These are phyloP conservation scores for Zygaena filipendulae DNA, from an alignment of 2,888 invertebrate genomes.

Conservation along the genomic window DNA sequence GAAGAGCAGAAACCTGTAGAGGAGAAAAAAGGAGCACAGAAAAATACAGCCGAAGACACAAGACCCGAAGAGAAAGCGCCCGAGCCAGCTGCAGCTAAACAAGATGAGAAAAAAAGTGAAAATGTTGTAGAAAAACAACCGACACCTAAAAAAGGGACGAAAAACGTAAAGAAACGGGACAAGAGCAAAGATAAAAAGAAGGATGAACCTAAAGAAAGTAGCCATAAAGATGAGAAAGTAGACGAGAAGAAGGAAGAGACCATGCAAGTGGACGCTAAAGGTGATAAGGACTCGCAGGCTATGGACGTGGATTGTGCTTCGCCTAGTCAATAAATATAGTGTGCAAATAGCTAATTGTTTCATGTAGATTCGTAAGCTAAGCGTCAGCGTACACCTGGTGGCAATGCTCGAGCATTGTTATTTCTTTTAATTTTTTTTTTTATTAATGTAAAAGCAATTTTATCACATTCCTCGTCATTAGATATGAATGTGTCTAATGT, in stretches of 20 bases:
- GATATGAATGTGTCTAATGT: no score
- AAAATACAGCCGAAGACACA: slow-evolving; percentile 18
- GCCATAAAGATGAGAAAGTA: slow-evolving; percentile 24
- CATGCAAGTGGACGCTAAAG: slow-evolving; percentile 23
- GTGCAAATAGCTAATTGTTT: slow-evolving; percentile 48
- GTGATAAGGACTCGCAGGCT: slow-evolving; percentile 37
- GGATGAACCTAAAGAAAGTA: slow-evolving; percentile 31
- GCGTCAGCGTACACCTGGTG: no score
- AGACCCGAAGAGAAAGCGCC: slow-evolving; percentile 10
- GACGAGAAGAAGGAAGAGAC: slow-evolving; percentile 24
- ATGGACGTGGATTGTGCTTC: slow-evolving; percentile 59
- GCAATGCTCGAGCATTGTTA: no score
- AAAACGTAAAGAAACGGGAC: slow-evolving; percentile 52
- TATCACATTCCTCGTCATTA: no score
- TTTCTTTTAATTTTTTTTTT: no score
- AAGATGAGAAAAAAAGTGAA: slow-evolving; percentile 25
- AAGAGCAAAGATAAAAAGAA: slow-evolving; percentile 54
- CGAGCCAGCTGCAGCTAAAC: slow-evolving; percentile 17
- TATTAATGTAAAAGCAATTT: no score
- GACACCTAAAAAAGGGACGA: slow-evolving; percentile 35
- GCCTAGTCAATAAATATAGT: slow-evolving; percentile 63
- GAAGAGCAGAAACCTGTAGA: slow-evolving; percentile 16
- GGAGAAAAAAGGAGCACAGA: slow-evolving; percentile 18
- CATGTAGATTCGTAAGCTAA: slow-evolving; percentile 37
- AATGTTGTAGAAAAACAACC: slow-evolving; percentile 26